Conservation (phyloP, 2,113 vertebrate genomes). For the Clarias magur region DNA sequence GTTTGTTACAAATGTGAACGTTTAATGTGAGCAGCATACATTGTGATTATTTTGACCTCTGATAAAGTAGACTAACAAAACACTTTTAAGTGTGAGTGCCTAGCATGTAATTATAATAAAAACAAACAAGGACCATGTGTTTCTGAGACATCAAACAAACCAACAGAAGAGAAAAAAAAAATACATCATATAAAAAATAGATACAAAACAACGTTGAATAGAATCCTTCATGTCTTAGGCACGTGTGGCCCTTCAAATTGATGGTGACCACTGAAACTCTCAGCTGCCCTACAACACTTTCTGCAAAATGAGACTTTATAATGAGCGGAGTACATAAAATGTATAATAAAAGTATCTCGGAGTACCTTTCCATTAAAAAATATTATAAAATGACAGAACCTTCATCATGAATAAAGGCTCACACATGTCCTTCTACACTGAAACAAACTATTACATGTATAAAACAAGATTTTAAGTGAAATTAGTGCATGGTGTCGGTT, state of each 20-base stretch:
- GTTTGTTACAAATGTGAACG: slow-evolving; percentile 74
- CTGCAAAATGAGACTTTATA: slow-evolving; percentile 55
- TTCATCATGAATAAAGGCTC: slow-evolving; percentile 75
- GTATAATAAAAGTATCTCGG: slow-evolving; percentile 53
- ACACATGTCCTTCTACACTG: slow-evolving; percentile 70
- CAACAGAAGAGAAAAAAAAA: slow-evolving; percentile 52
- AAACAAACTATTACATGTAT: slow-evolving; percentile 50
- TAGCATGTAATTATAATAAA: slow-evolving; percentile 57
- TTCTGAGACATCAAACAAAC: slow-evolving; percentile 61
- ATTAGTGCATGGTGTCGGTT: slow-evolving; percentile 75
- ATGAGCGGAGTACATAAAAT: slow-evolving; percentile 59
- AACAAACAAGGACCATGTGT: slow-evolving; percentile 31
- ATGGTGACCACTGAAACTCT: slow-evolving; percentile 61
- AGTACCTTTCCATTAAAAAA: slow-evolving; percentile 71
- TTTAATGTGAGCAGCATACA: slow-evolving; percentile 96
- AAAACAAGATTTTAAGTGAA: slow-evolving; percentile 66
- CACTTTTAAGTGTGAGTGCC: slow-evolving; percentile 64
- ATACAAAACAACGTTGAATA: slow-evolving; percentile 60
- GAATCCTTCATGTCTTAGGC: slow-evolving; percentile 96
- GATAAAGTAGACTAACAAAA: slow-evolving; percentile 68
- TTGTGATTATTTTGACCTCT: slow-evolving; percentile 71
- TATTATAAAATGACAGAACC: slow-evolving; percentile 67
- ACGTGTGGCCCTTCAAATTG: slow-evolving; percentile 77
- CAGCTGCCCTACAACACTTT: slow-evolving; percentile 58
- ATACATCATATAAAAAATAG: slow-evolving; percentile 62